Evolutionary conservation across 2,888 invertebrate genomes (phyloP), one percentile per base, ranked within the genome.

Genomic region (Trichogramma dendrolimi): DNA sequence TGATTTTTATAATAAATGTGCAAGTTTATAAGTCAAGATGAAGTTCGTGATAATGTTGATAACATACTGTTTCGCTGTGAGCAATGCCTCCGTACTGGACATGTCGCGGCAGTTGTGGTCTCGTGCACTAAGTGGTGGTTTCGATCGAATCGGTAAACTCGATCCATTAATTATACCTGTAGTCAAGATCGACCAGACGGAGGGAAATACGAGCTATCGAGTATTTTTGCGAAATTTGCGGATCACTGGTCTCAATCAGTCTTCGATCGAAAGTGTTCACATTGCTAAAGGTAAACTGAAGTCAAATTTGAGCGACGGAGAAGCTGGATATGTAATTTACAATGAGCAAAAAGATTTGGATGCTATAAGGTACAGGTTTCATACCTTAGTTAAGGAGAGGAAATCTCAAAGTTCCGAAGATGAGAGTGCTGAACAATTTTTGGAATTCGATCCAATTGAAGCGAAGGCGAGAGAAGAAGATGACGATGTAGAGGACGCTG

Each of bases 181-280:
- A n/a, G 70, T 79, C 27, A 79, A 78, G 58, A 74, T 79, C 39
- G 80, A 86, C 59, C 86, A 86, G 64, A 73, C 78, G 2, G 75
- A 78, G 60, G 76, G 74, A 4, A 69, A 76, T 60, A 74, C 72
- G 11, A 76, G 67, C 61, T 79, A 79, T 61, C 70, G 76, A 8
- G 73, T 78, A 40, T 71, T 77, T 4, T 66, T 79, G 10, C 67
- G 69, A 1, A 71, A 75, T 61, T 68, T 79, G 7, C 73, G 76
- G 63, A 71, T 79, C 50, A 51, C 39, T 0, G 79, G 78, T 2
- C 61, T 79, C 5, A 79, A 79, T 60, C 60, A 58, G 1, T 79
- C 79, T 2, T 70, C 66, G 0, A 58, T 79, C 53, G 78, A 79
- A 27, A 78, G 76, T 65, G 70, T 78, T 41, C 72, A 77, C 56